Evolutionary conservation across 2,797 vertebrate species (phyloP), one percentile per base, ranked within the genome.

Genomic region (Molossus molossus): DNA sequence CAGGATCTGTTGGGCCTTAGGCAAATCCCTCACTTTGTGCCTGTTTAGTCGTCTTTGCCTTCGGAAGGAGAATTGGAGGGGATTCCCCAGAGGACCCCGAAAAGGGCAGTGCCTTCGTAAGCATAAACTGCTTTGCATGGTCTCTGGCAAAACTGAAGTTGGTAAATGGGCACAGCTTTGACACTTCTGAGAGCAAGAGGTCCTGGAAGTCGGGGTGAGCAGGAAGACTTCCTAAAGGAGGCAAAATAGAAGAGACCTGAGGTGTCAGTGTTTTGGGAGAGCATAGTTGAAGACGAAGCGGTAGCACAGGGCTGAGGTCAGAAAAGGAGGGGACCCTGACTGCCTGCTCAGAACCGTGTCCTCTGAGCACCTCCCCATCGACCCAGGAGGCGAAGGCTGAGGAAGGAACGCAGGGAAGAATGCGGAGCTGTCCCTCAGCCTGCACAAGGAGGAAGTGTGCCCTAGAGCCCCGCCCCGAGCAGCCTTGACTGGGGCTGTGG

Each of bases 21-120:
- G 64, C 33, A 92, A 75, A 45, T 76, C 60, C 20, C n/a, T 67
- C 81, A 87, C 53, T 91, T 87, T 45, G 70, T 18, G 12, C 37
- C 20, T 37, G 5, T 23, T 37, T 82, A 4, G 14, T 20, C 85
- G 23, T 73, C 40, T 64, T 55, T 77, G 4, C 58, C n/a, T 48
- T 3, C 67, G 45, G 29, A 67, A 48, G 50, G 45, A 80, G 17
- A 65, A 23, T 33, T 12, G 29, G 55, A 82, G 20, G 18, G 18
- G 20, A 77, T 33, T 23, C 20, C n/a, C 70, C 25, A 60, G 14
- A 58, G 10, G 17, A 11, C 25, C 23, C 23, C 55, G 58, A 33
- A 67, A 79, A 67, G 37, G 72, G 23, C 2, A 29, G 40, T 25
- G 9, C 12, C 23, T 25, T 17, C 5, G 1, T 37, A 11, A 6